Percentiles rank a stretch among this genome's conserved stretches.
Evolutionary conservation across 2,797 vertebrate species (phyloP).

Genomic region (Pangasius sanitwongsei): DNA sequence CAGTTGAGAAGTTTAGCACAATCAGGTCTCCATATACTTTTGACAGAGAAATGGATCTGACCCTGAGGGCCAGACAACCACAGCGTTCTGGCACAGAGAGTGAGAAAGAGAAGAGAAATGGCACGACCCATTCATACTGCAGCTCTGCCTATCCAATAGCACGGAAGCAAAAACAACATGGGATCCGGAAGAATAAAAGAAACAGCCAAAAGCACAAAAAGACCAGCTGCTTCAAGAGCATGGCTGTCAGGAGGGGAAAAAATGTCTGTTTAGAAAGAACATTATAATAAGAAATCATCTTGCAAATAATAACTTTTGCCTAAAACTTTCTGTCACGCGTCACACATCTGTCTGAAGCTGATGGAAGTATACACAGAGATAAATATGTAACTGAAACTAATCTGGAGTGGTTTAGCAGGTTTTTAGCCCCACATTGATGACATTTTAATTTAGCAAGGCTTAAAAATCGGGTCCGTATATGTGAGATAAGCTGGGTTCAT

Average conservation of each 20-base stretch:
- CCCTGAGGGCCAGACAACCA: conserved; percentile 46
- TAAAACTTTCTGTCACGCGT: conserved; percentile 48
- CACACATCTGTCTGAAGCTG: conserved; percentile 42
- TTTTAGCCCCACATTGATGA: conserved; percentile 54
- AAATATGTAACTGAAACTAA: conserved; percentile 56
- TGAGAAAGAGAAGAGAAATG: conserved; percentile 58
- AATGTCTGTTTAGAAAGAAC: conserved; percentile 59
- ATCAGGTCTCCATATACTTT: conserved; percentile 40
- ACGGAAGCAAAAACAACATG: conserved; percentile 73
- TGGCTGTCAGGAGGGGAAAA: conserved; percentile 62
- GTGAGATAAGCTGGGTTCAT: conserved; percentile 40
- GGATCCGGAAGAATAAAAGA: conserved; percentile 72
- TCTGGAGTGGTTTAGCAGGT: conserved; percentile 56
- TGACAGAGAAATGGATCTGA: conserved; percentile 49
- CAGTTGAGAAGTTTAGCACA: conserved; percentile 26
- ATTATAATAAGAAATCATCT: conserved; percentile 60
- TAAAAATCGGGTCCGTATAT: conserved; percentile 47
- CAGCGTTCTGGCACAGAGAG: conserved; percentile 50
- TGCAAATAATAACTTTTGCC: conserved; percentile 54
- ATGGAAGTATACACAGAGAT: conserved; percentile 44
- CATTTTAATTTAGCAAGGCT: conserved; percentile 63
- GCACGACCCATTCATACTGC: conserved; percentile 64
- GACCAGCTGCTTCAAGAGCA: conserved; percentile 74
- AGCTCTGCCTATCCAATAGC: conserved; percentile 66
- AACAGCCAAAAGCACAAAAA: conserved; percentile 70